These are phyloP conservation scores for Apantesis nais DNA, from an alignment of 2,888 invertebrate species.

Conservation along the genomic window DNA sequence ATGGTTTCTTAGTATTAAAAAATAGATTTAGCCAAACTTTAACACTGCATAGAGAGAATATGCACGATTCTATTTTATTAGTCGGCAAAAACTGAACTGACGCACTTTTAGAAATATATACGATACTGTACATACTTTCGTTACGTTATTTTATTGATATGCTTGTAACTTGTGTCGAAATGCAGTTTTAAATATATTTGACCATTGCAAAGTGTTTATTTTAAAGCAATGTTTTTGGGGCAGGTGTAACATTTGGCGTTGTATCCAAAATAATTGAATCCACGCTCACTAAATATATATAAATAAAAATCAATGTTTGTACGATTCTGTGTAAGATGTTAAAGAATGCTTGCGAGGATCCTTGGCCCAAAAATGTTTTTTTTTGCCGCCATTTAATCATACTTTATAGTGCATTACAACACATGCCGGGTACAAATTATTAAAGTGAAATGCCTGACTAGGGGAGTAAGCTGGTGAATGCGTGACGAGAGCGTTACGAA, in stretches of 20 bases:
- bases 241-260: neutral
- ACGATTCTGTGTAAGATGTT: too few relatives aligned
- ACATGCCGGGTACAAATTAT: too few relatives aligned
- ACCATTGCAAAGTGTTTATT: neutral
- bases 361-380: too few relatives aligned
- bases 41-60: neutral
- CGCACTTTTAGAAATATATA: neutral
- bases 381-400: too few relatives aligned
- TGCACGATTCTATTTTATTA: slow-evolving; percentile 3
- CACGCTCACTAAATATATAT: too few relatives aligned
- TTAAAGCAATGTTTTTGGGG: neutral
- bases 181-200: neutral
- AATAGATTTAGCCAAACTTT: slow-evolving; percentile 2
- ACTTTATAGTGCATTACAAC: too few relatives aligned
- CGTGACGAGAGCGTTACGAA: too few relatives aligned
- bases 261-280: neutral
- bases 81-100: slow-evolving; percentile 1
- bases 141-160: neutral
- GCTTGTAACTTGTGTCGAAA: neutral
- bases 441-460: too few relatives aligned
- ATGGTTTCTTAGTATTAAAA: neutral
- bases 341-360: too few relatives aligned
- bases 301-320: too few relatives aligned
- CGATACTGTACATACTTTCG: neutral
- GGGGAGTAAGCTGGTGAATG: too few relatives aligned